Conservation (phyloP, 2,888 invertebrate genomes). For the Cantharis nigra region DNA sequence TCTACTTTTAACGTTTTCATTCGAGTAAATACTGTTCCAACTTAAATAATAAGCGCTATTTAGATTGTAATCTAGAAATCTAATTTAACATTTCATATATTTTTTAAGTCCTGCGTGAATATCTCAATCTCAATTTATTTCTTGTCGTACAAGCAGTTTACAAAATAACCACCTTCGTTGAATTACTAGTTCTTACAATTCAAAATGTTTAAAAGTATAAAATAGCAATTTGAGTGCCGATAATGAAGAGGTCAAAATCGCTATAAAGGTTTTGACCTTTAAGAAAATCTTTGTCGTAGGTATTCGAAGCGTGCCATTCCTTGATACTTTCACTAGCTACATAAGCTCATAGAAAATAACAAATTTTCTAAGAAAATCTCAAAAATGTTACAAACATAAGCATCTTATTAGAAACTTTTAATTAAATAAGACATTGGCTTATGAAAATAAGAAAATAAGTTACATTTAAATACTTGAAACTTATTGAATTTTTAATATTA, state of each 20-base stretch:
- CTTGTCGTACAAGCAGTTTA: background rate
- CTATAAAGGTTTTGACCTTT: background rate
- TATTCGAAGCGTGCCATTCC: background rate
- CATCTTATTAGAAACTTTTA: background rate
- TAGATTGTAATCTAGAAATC: background rate
- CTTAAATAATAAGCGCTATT: background rate
- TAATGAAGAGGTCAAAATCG: background rate
- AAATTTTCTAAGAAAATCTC: background rate
- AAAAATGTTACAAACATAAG: too few species aligned
- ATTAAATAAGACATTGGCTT: background rate
- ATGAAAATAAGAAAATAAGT: background rate
- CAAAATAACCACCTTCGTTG: background rate
- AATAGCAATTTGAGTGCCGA: background rate
- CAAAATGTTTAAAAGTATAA: background rate
- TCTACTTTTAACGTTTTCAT: background rate
- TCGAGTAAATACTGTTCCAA: background rate
- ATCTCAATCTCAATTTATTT: background rate
- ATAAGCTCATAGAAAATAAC: background rate
- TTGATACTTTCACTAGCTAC: background rate
- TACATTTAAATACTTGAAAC: background rate
- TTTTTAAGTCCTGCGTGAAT: background rate
- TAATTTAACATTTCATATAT: background rate
- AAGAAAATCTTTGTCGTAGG: background rate
- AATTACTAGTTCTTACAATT: background rate
- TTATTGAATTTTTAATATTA: background rate